phyloP scores from a whole-genome alignment of 53 echinoderm and acorn worm species.

The Temnopleurus reevesii region DNA sequence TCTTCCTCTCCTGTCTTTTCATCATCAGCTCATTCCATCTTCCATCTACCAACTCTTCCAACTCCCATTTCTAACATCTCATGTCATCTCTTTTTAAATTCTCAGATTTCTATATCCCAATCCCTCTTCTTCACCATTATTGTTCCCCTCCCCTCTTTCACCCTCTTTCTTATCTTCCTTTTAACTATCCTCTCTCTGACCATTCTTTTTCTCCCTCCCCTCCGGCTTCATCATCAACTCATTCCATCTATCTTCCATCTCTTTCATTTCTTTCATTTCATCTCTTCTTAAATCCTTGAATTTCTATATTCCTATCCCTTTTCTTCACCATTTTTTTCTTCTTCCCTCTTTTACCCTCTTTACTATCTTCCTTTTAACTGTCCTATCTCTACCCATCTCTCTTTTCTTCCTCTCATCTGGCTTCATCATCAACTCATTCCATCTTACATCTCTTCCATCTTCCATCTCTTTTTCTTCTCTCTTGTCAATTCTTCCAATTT shows the following conservation, averaged over 20 bases:
- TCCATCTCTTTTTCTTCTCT: too few relatives aligned
- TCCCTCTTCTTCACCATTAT: too few relatives aligned
- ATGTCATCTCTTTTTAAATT: too few relatives aligned
- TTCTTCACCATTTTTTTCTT: neutral
- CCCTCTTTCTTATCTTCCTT: neutral
- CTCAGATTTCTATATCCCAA: too few relatives aligned
- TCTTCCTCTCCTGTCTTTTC: too few relatives aligned
- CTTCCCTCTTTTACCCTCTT: neutral
- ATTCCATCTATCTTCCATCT: neutral
- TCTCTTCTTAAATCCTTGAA: neutral
- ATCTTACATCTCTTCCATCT: neutral
- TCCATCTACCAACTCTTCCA: neutral
- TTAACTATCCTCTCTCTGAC: neutral
- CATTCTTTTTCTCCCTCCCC: neutral
- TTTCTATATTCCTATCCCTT: neutral
- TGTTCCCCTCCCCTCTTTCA: neutral
- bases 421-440: too few relatives aligned
- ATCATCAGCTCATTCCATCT: neutral
- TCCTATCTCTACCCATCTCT: neutral
- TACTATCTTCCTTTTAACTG: neutral
- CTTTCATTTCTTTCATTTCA: too few relatives aligned
- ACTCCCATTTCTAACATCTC: neutral
- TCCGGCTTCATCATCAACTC: neutral
- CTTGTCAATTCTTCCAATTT: neutral
- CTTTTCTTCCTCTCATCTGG: neutral